Conservation (phyloP, 2,888 invertebrate species). For the Malacosoma neustria region DNA sequence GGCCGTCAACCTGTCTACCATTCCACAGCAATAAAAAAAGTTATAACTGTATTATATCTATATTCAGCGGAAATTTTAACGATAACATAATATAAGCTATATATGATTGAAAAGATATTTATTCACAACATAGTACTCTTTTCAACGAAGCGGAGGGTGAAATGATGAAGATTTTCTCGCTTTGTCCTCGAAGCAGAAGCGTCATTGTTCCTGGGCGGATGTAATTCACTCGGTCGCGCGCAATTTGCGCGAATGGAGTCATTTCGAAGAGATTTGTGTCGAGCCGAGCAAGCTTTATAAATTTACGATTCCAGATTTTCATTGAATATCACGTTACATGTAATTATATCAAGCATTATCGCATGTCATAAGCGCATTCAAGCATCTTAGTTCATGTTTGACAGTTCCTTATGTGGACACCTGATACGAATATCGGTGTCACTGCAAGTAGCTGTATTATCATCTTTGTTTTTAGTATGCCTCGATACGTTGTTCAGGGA, state of each 20-base stretch:
- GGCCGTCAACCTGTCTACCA: too few relatives aligned
- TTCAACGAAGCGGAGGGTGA: slow-evolving; percentile 40
- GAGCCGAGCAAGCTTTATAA: slow-evolving; percentile 12
- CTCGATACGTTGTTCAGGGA: slow-evolving; percentile 13
- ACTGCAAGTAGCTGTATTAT: slow-evolving; percentile 9
- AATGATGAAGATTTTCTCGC: slow-evolving; percentile 53
- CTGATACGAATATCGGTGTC: slow-evolving; percentile 21
- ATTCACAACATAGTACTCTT: slow-evolving; percentile 17
- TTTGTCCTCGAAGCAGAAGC: slow-evolving; percentile 53
- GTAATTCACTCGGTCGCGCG: slow-evolving; percentile 68
- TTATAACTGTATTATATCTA: too few relatives aligned
- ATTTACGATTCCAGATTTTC: slow-evolving; percentile 28
- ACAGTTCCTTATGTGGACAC: slow-evolving; percentile 30
- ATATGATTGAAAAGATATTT: neutral
- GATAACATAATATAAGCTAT: too few relatives aligned
- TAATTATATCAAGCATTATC: slow-evolving; percentile 1
- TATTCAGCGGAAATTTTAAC: too few relatives aligned
- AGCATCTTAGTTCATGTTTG: slow-evolving; percentile 31
- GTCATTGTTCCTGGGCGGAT: slow-evolving; percentile 68
- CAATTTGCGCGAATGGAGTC: slow-evolving; percentile 68
- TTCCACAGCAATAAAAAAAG: too few relatives aligned
- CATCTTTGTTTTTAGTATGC: slow-evolving; percentile 15
- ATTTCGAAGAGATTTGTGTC: slow-evolving; percentile 58
- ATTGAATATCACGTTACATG: slow-evolving; percentile 4
- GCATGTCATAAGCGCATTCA: slow-evolving; percentile 18